A percentile compares a stretch with the other conserved stretches of the same genome.
Evolutionary conservation across 2,888 invertebrate genomes (phyloP).

Genomic region (Xestia rhomboidea): DNA sequence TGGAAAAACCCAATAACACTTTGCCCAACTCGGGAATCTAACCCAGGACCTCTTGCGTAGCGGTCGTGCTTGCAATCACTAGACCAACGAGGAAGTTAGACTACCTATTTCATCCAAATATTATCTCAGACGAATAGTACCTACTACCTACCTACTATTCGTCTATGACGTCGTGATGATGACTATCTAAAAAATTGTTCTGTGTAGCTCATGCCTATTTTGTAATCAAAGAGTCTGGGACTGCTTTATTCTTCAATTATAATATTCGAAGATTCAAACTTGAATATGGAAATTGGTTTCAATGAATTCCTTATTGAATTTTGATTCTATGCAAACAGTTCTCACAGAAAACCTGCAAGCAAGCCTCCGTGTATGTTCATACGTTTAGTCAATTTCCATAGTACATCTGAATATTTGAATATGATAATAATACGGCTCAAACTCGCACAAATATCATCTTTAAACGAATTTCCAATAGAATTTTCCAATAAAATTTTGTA

Average conservation of each 20-base stretch:
- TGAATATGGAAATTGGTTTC: slow-evolving; percentile 23
- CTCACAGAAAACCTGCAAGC: slow-evolving; percentile 32
- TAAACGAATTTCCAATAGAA: slow-evolving; percentile 53
- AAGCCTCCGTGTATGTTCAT: slow-evolving; percentile 29
- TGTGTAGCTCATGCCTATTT: too few species aligned
- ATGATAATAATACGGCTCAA: slow-evolving; percentile 55
- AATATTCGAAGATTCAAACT: neutral
- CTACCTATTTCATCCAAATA: neutral
- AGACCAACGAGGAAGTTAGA: too few species aligned
- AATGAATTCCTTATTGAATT: slow-evolving; percentile 25
- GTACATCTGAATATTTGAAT: slow-evolving; percentile 60
- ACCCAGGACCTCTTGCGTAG: too few species aligned
- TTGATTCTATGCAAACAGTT: slow-evolving; percentile 40
- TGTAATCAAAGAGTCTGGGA: too few species aligned
- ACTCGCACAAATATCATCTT: slow-evolving; percentile 51
- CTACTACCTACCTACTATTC: too few species aligned
- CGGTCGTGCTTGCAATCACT: too few species aligned
- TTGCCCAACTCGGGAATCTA: too few species aligned
- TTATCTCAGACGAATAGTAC: neutral
- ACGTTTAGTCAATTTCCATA: slow-evolving; percentile 56
- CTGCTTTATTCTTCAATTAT: slow-evolving; percentile 5
- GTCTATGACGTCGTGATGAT: too few species aligned
- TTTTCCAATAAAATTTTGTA: slow-evolving; percentile 57
- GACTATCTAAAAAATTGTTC: too few species aligned
- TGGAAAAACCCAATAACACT: too few species aligned